A percentile compares a stretch with the other conserved stretches of the same genome.
Evolutionary conservation across 2,888 invertebrate species (phyloP).

Genomic region (Rhimphoctona megacephalus): DNA sequence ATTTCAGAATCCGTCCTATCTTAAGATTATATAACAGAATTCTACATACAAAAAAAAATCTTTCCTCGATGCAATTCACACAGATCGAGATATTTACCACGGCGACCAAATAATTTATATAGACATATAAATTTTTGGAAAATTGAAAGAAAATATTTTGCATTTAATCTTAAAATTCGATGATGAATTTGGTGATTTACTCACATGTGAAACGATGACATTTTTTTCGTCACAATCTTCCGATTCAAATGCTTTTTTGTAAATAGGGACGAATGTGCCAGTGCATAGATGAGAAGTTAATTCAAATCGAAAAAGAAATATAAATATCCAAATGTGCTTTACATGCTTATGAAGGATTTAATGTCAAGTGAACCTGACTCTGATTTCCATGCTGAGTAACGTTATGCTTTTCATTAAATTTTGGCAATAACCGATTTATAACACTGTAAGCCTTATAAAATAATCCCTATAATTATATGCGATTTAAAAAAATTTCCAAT

Average conservation of each 20-base stretch:
- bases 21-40: not conserved
- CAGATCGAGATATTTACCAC: constrained; percentile 13
- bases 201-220: not conserved
- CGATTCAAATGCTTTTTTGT: constrained; percentile 33
- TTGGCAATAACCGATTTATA: not conserved
- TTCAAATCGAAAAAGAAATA: not conserved
- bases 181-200: constrained; percentile 7
- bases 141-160: not conserved
- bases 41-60: not conserved
- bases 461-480: not conserved
- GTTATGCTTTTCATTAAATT: not conserved
- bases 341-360: too few species aligned
- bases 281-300: constrained; percentile 10
- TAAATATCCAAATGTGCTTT: not conserved
- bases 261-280: constrained; percentile 55
- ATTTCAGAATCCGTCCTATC: constrained; percentile 30
- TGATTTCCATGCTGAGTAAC: not conserved
- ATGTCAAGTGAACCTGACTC: not conserved
- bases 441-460: not conserved
- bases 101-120: constrained; percentile 21
- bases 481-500: not conserved
- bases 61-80: not conserved
- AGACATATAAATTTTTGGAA: not conserved
- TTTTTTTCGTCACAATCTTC: not conserved
- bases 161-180: not conserved